Evolutionary conservation across 1,140 invertebrate species (phyloP).

Genomic region (Batillaria attramentaria): DNA sequence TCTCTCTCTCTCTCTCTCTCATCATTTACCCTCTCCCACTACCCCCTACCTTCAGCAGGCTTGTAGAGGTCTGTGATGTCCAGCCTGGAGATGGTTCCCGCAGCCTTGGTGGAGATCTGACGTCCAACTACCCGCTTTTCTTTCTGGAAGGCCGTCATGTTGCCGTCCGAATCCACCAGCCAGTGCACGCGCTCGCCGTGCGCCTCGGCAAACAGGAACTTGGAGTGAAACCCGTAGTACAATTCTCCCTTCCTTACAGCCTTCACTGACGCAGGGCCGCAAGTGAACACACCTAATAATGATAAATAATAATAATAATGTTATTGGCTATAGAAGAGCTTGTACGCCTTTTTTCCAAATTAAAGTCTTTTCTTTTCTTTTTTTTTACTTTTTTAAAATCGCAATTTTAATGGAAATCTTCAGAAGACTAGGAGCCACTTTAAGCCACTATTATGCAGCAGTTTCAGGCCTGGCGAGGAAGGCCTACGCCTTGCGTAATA

Average conservation of each 20-base stretch:
- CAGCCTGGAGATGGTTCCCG: conserved; percentile 60
- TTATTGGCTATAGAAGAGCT: not conserved
- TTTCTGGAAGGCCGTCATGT: conserved; percentile 57
- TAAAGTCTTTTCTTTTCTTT: too few species aligned
- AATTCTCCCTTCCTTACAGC: conserved; percentile 89
- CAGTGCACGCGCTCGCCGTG: conserved; percentile 58
- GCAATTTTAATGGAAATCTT: too few species aligned
- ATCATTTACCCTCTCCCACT: not conserved
- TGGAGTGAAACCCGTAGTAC: conserved; percentile 83
- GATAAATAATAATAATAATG: not conserved
- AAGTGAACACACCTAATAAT: conserved; percentile 79
- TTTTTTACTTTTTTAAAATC: too few species aligned
- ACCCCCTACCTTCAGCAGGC: conserved; percentile 53
- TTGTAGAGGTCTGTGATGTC: conserved; percentile 64
- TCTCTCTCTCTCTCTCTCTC: not conserved
- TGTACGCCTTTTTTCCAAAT: too few species aligned
- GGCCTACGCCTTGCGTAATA: too few species aligned
- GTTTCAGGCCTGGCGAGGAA: too few species aligned
- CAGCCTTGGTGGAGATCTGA: conserved; percentile 64
- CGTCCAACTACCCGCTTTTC: conserved; percentile 56
- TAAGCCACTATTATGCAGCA: too few species aligned
- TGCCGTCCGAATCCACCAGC: conserved; percentile 61
- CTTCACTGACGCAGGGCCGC: conserved; percentile 82
- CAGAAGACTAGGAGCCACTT: too few species aligned
- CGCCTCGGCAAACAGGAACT: conserved; percentile 88